A percentile compares a stretch with the other conserved stretches of the same genome.
Conservation (phyloP, 2,113 vertebrate species). For the Nesoenas mayeri region DNA sequence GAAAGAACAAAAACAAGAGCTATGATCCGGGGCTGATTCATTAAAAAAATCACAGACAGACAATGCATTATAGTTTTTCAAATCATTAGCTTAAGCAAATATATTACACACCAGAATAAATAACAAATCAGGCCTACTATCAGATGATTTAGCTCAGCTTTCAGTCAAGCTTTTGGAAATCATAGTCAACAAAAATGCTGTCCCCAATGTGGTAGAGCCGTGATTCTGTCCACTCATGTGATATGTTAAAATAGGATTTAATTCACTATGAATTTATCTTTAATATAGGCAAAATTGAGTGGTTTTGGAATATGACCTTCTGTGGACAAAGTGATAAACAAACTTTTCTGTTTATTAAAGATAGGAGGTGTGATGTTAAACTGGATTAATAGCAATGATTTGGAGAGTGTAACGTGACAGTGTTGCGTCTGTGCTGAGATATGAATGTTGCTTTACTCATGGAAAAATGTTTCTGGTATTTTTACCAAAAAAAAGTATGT, state of each 20-base stretch:
- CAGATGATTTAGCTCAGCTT: not conserved
- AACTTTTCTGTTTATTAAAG: not conserved
- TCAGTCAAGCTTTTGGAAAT: not conserved
- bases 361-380: not conserved
- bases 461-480: not conserved
- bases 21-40: constrained; percentile 29
- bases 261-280: not conserved
- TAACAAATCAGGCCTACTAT: not conserved
- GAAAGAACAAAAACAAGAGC: constrained; percentile 12
- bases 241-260: not conserved
- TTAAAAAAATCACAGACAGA: constrained; percentile 23
- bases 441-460: not conserved
- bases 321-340: not conserved
- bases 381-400: not conserved
- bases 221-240: not conserved
- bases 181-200: not conserved
- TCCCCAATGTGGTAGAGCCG: not conserved
- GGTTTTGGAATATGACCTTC: not conserved
- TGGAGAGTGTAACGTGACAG: not conserved
- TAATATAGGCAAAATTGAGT: not conserved
- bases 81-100: constrained; percentile 14
- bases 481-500: not conserved
- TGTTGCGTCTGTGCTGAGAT: not conserved
- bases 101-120: not conserved
- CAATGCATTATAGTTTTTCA: not conserved